Percentiles rank a stretch among this genome's conserved stretches.
Evolutionary conservation across 2,888 invertebrate species (phyloP).

Genomic region (Apodemia zela): DNA sequence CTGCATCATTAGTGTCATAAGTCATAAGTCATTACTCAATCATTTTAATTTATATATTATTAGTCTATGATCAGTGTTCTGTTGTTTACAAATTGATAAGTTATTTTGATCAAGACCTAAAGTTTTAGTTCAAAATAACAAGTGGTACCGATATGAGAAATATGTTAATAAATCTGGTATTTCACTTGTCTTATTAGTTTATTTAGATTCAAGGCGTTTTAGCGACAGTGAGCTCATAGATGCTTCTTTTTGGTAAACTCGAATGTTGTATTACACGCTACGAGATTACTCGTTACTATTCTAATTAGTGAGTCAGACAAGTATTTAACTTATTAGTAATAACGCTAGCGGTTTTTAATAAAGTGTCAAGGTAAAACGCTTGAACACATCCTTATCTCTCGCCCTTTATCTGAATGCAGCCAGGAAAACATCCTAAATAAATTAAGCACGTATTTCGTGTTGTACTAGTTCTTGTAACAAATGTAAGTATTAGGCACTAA

Average conservation of each 20-base stretch:
- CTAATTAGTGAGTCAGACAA: slow-evolving; percentile 49
- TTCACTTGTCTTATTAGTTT: neutral
- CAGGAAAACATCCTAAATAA: slow-evolving; percentile 7
- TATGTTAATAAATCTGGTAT: neutral
- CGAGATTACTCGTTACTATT: slow-evolving; percentile 4
- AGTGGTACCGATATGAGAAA: neutral
- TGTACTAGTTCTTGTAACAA: neutral
- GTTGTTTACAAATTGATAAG: neutral
- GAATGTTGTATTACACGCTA: neutral
- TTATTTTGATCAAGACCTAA: neutral
- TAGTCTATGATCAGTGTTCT: neutral
- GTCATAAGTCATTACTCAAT: too few relatives aligned
- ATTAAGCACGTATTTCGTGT: neutral
- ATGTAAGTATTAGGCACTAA: too few relatives aligned
- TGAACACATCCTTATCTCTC: slow-evolving; percentile 33
- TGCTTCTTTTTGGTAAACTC: slow-evolving; percentile 16
- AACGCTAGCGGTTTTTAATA: slow-evolving; percentile 46
- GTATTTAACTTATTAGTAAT: slow-evolving; percentile 45
- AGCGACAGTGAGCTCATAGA: neutral
- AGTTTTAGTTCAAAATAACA: neutral
- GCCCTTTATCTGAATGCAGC: slow-evolving; percentile 25
- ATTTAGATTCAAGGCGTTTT: neutral
- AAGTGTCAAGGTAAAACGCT: slow-evolving; percentile 55
- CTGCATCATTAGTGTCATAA: too few relatives aligned
- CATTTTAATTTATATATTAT: too few relatives aligned